phyloP scores from a whole-genome alignment of 2,797 vertebrate species.

The Trichosurus vulpecula region DNA sequence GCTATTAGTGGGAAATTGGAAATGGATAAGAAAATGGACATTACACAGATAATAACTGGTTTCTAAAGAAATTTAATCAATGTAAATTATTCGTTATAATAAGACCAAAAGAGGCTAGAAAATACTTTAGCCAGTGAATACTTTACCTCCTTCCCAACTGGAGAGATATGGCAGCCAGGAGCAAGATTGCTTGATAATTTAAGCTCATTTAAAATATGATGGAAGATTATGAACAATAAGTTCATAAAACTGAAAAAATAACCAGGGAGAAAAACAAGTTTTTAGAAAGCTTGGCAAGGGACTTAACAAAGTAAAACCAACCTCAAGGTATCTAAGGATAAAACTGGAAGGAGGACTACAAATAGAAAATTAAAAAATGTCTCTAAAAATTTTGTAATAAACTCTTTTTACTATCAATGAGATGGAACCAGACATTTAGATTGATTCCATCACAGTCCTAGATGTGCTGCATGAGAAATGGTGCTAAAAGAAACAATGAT shows the following conservation, averaged over 20 bases:
- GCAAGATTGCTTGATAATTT: neutral
- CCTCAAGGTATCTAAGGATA: neutral
- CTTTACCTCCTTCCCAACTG: neutral
- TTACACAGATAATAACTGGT: neutral
- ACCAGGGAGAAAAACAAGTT: neutral
- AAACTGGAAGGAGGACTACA: neutral
- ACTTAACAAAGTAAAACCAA: neutral
- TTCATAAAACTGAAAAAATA: neutral
- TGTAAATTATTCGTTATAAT: neutral
- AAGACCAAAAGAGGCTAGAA: neutral
- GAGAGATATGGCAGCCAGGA: neutral
- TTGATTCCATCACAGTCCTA: neutral
- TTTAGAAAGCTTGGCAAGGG: neutral
- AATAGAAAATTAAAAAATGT: neutral
- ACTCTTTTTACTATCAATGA: neutral
- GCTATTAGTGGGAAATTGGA: neutral
- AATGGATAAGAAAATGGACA: neutral
- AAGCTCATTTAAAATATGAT: neutral
- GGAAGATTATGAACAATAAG: neutral
- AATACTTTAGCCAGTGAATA: neutral
- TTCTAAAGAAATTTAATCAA: neutral
- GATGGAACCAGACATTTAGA: neutral
- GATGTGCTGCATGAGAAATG: neutral
- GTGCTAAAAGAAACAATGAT: neutral
- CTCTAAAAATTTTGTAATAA: neutral